These are phyloP conservation scores for Trachymyrmex cornetzi DNA, from an alignment of 1,140 invertebrate genomes.

Conservation along the genomic window DNA sequence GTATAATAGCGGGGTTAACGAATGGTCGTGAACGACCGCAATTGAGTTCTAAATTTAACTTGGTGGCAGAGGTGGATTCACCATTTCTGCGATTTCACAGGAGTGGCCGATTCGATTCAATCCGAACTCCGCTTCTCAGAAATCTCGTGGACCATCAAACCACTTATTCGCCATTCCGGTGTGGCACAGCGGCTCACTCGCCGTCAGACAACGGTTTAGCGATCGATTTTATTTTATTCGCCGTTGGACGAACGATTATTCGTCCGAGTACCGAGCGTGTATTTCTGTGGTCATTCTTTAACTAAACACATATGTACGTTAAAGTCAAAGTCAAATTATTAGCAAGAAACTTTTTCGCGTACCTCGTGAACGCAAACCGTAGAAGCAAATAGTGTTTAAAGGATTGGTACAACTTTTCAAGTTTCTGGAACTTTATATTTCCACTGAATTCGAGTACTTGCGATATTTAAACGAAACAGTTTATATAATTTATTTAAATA, in stretches of 20 bases:
- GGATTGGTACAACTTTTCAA: conserved; percentile 10
- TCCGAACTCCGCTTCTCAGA: conserved; percentile 55
- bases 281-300: conserved; percentile 9
- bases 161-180: conserved; percentile 43
- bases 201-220: background rate
- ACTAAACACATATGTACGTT: background rate
- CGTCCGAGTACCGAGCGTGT: background rate
- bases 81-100: conserved; percentile 59
- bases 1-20: conserved; percentile 62
- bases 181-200: background rate
- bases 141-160: conserved; percentile 57
- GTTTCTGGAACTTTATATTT: conserved; percentile 1
- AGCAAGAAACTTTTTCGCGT: conserved; percentile 18
- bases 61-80: conserved; percentile 46
- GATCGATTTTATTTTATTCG: conserved; percentile 36
- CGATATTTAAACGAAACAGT: conserved; percentile 6
- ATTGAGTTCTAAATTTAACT: conserved; percentile 66
- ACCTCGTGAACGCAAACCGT: background rate
- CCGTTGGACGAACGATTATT: background rate
- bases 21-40: conserved; percentile 61
- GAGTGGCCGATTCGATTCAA: conserved; percentile 54
- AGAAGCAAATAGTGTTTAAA: conserved; percentile 48
- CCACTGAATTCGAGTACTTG: conserved; percentile 10
- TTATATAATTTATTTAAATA: conserved; percentile 39
- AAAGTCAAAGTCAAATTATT: conserved; percentile 13